Percentiles rank a stretch among this genome's conserved stretches.
Evolutionary conservation across 2,888 invertebrate genomes (phyloP).

Genomic region (Cetonia aurata): DNA sequence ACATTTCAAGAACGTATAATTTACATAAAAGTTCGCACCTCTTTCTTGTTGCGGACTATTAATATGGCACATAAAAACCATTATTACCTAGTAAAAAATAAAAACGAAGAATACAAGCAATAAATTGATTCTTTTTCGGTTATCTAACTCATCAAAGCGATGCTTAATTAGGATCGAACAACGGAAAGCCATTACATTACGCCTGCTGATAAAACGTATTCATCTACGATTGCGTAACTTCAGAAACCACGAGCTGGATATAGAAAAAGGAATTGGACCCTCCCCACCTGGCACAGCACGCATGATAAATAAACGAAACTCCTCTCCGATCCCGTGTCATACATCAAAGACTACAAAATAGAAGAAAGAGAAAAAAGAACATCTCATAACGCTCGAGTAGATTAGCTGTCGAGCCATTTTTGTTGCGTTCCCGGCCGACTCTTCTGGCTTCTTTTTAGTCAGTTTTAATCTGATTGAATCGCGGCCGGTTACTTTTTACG

Average conservation of each 20-base stretch:
- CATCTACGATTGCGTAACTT: conserved; percentile 21
- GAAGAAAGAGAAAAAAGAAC: conserved; percentile 27
- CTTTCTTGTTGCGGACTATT: conserved; percentile 6
- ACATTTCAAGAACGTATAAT: no score
- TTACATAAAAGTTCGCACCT: neutral
- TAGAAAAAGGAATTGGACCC: conserved; percentile 15
- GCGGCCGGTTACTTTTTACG: conserved; percentile 54
- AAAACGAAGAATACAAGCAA: no score
- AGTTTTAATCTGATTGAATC: conserved; percentile 55
- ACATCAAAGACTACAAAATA: conserved; percentile 34
- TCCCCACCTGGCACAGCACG: conserved; percentile 20
- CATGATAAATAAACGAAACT: conserved; percentile 24
- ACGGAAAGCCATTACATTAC: conserved; percentile 21
- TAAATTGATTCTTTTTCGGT: neutral
- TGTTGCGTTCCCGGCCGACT: conserved; percentile 14
- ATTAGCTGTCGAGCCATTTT: conserved; percentile 40
- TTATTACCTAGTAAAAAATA: no score
- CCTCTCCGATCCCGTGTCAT: conserved; percentile 22
- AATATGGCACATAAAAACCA: neutral
- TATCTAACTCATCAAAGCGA: neutral
- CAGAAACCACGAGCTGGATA: neutral
- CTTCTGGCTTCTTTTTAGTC: conserved; percentile 39
- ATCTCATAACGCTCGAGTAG: conserved; percentile 35
- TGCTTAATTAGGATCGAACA: conserved; percentile 25
- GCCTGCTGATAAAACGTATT: conserved; percentile 16